Evolutionary conservation across 2,113 vertebrate species (phyloP), one percentile per base, ranked within the genome.

Genomic region (Ciconia maguari): DNA sequence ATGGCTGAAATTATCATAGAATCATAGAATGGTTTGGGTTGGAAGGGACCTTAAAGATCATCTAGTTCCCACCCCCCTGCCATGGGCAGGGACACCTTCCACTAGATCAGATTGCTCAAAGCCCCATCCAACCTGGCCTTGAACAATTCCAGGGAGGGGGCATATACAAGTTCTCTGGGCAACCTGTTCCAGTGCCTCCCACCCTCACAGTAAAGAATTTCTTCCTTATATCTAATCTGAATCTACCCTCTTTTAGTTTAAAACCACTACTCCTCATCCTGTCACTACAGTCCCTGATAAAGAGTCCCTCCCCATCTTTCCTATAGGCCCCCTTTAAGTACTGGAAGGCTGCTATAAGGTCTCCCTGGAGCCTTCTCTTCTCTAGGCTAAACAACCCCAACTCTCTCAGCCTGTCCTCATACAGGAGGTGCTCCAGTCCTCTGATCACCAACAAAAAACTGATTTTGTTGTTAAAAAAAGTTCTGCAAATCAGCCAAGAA

Each of bases 201-300:
- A 36, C 22, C 5, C 15, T 71, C 12, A n/a, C 4, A 10, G 1
- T 16, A 6, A 18, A 13, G 26, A 62, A 24, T 71, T 87, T 68
- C 19, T 84, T 80, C 30, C 13, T 48, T 4, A 32, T 11, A 13
- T 16, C 29, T 58, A 18, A 42, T 25, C 4, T 46, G 46, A 84
- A 71, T 16, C 11, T 64, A 11, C 3, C 8, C 5, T 51, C 44
- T 81, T 30, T 16, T 8, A 14, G 4, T 57, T 41, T 46, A 32
- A 52, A 79, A 5, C 18, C 10, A 2, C 29, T 70, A 2, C 6
- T 4, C 4, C 21, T 65, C 7, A 0, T 57, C 51, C n/a, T 24
- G 1, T 24, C 13, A 19, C 29, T 34, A 2, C 11, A 34, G 2
- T 6, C 1, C 11, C 5, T 55, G 11, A 1, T 12, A 21, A 19